These are phyloP conservation scores for Aythya baeri DNA, from an alignment of 2,113 vertebrate species.

Conservation along the genomic window DNA sequence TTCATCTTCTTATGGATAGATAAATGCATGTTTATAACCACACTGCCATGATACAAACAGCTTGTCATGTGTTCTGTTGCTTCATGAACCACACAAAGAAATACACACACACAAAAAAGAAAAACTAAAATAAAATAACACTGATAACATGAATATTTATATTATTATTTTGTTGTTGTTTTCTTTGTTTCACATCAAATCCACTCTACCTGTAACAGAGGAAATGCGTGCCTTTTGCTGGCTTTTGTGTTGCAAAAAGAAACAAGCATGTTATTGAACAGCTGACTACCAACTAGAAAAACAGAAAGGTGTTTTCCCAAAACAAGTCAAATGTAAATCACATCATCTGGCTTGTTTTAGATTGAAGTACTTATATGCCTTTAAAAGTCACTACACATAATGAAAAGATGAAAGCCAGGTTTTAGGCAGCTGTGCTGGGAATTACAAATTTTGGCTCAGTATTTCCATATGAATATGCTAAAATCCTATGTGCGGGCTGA, in stretches of 20 bases:
- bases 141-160: neutral
- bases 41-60: neutral
- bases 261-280: neutral
- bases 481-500: neutral
- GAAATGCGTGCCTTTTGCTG: neutral
- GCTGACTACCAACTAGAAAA: neutral
- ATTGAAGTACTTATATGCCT: neutral
- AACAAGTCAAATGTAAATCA: neutral
- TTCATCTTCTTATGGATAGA: neutral
- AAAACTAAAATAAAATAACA: neutral
- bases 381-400: neutral
- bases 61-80: neutral
- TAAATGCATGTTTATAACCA: fast-evolving
- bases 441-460: neutral
- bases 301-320: neutral
- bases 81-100: neutral
- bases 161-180: neutral
- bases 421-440: neutral
- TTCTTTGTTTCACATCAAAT: neutral
- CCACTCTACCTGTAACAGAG: neutral
- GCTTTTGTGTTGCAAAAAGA: neutral
- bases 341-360: neutral
- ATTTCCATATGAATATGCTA: neutral
- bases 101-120: neutral
- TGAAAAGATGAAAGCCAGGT: neutral